Conservation (phyloP, 2,113 vertebrate species). For the Perccottus glenii region DNA sequence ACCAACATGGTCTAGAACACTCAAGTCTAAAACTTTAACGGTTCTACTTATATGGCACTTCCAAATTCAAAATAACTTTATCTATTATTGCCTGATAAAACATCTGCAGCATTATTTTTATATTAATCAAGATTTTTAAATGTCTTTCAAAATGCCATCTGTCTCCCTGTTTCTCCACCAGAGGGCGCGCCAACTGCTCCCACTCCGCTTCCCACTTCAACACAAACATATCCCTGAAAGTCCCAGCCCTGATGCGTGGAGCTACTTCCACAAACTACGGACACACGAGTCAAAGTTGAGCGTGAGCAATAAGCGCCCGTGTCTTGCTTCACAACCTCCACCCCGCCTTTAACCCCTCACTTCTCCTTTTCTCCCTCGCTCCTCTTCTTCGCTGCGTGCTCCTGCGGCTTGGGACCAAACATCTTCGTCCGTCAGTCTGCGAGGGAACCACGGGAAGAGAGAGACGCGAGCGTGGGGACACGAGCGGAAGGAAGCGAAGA, state of each 20-base stretch:
- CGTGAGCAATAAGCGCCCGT: slow-evolving; percentile 14
- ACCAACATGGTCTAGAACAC: too few relatives aligned
- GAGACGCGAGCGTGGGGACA: slow-evolving; percentile 19
- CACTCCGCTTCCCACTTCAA: background rate
- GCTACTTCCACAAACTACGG: slow-evolving; percentile 45
- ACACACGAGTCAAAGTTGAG: background rate
- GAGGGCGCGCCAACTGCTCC: slow-evolving; percentile 44
- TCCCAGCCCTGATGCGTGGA: slow-evolving; percentile 27
- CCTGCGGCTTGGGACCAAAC: slow-evolving; percentile 12
- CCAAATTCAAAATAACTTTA: too few relatives aligned
- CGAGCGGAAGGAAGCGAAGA: slow-evolving; percentile 5
- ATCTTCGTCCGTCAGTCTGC: slow-evolving; percentile 46
- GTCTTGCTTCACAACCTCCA: slow-evolving; percentile 14
- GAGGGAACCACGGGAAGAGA: slow-evolving; percentile 19
- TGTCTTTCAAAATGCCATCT: too few relatives aligned
- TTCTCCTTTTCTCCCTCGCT: background rate
- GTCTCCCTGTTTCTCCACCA: slow-evolving; percentile 8
- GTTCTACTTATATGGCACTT: too few relatives aligned
- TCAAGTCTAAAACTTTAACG: too few relatives aligned
- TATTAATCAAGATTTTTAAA: too few relatives aligned
- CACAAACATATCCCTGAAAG: slow-evolving; percentile 38
- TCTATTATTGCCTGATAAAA: too few relatives aligned
- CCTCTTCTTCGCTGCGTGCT: background rate
- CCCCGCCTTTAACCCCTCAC: background rate
- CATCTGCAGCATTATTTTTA: too few relatives aligned